Evolutionary conservation across 2,797 vertebrate species (phyloP), one percentile per base, ranked within the genome.

Genomic region (Sarcoramphus papa): DNA sequence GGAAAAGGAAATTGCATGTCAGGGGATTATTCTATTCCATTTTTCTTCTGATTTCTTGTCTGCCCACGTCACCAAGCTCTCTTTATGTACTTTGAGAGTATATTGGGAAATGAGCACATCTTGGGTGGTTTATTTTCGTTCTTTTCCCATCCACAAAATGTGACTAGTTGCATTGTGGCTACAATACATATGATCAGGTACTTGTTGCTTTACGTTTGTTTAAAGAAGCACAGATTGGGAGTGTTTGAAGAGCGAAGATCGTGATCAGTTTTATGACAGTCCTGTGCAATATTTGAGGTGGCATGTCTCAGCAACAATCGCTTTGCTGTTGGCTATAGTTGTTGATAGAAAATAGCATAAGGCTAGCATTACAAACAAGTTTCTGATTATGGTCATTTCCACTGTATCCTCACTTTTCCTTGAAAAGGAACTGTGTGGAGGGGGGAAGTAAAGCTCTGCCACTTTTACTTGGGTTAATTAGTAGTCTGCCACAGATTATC

Each of bases 1-100:
- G 59, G 68, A 65, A 70, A 76, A 85, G 53, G 54, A 82, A 93
- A 94, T 82, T 79, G 72, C 40, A 45, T 90, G 72, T 86, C 73
- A 51, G 41, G 88, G 54, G 74, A 83, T 94, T 85, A 43, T 79
- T 65, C 79, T 35, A 2, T 90, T 93, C 68, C 78, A 51, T 93
- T 94, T 92, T 35, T 67, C 67, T 87, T 63, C 68, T 41, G 30
- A 50, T 91, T 87, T 27, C 35, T 31, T 68, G 41, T 17, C 45
- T 82, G 37, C 48, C 80, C 9, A 2, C 2, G 1, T 64, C 79
- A 50, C 88, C 70, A 47, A 41, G 60, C 19, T 87, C 4, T 81
- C 64, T 64, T 77, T 40, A 2, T 31, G 64, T 80, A 17, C 25
- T 88, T 80, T 24, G 33, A 51, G 56, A 43, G 30, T 9, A 3